Evolutionary conservation across 2,797 vertebrate genomes (phyloP), one percentile per base, ranked within the genome.

Genomic region (Xyrichtys novacula): DNA sequence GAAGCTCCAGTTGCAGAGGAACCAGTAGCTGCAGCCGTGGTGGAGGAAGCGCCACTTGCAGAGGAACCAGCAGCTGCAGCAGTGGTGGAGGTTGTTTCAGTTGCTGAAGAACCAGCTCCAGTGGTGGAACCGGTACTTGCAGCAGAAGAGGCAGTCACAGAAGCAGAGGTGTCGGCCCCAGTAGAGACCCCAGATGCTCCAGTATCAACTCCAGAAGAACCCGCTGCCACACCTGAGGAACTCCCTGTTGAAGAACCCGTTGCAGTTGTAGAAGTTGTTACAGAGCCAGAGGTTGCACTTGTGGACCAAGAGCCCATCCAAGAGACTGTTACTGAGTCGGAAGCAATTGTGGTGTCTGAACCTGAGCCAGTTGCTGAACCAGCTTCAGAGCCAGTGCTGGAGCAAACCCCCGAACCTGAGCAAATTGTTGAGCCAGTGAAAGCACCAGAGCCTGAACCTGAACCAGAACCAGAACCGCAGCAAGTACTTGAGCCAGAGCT

Each of bases 311-410:
- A 82, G 42, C 42, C 73, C 46, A 49, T 57, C 28, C 29, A 53
- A 74, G 80, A 77, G 60, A 81, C 78, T 80, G 68, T 81, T 69
- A 76, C 61, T 64, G 83, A 81, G 40, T 34, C 69, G 15, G 71
- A 84, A 36, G 61, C 17, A 25, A 32, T 58, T 63, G 74, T 65
- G 28, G 74, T 65, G 59, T 17, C 31, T 6, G 43, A 76, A 5
- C 40, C 50, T 23, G 53, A 64, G 42, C 55, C 56, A 40, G 55
- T 69, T 16, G 17, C 44, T 34, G 54, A 55, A n/a, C 46, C 60
- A 12, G 64, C 39, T 9, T 6, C 16, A 40, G 16, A 40, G n/a
- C 39, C 39, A n/a, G 39, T 6, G n/a, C 39, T 19, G 17, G 47
- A 49, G 23, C 47, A 29, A 49, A 3, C 29, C 16, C 40, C 40